Evolutionary conservation across 1,140 invertebrate genomes (phyloP).

Genomic region (Propsilocerus akamusi): DNA sequence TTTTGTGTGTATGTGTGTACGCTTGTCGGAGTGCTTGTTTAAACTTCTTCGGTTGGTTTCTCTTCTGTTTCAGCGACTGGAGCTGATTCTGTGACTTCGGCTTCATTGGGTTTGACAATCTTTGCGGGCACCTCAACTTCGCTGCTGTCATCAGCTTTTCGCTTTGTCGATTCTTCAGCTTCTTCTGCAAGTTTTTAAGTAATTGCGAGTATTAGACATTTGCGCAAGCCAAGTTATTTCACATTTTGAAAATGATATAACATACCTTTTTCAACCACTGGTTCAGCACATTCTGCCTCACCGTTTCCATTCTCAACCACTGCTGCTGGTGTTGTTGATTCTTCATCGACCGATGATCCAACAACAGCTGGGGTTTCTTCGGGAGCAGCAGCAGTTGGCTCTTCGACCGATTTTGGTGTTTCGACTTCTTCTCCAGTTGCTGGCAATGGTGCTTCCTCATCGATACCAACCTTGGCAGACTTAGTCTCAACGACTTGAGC

Average conservation of each 20-base stretch:
- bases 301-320: background rate
- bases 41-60: background rate
- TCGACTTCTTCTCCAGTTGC: background rate
- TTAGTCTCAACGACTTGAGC: background rate
- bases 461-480: background rate
- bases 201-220: too few relatives aligned
- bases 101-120: too few relatives aligned
- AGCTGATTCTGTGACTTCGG: background rate
- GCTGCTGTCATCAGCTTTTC: too few relatives aligned
- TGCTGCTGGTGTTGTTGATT: background rate
- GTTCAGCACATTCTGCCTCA: background rate
- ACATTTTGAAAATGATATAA: too few relatives aligned
- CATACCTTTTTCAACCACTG: background rate
- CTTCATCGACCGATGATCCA: background rate
- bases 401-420: background rate
- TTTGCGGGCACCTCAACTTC: too few relatives aligned
- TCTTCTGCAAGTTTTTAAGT: background rate
- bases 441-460: background rate
- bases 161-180: background rate
- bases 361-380: background rate
- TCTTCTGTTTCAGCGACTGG: background rate
- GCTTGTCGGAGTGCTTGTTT: too few relatives aligned
- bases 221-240: too few relatives aligned
- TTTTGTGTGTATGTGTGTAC: too few relatives aligned
- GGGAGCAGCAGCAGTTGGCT: background rate